These are phyloP conservation scores for Seira musarum DNA, from an alignment of 2,888 invertebrate species.

Conservation along the genomic window DNA sequence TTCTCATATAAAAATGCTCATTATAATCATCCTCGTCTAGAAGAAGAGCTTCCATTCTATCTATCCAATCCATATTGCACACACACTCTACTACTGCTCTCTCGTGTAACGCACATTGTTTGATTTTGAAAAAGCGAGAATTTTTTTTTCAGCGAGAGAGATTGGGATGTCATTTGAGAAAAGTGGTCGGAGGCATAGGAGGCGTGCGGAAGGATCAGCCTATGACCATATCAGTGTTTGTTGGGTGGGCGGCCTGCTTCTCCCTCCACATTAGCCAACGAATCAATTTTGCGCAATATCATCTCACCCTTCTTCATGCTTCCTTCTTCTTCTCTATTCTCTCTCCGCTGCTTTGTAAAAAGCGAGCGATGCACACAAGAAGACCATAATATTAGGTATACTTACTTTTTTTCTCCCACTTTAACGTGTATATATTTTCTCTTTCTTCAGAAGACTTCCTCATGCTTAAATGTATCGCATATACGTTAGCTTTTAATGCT, in stretches of 20 bases:
- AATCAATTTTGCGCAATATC: conserved; percentile 69
- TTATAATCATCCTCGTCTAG: not conserved
- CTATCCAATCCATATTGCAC: too few relatives aligned
- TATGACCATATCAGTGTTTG: conserved; percentile 65
- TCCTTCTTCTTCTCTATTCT: conserved; percentile 13
- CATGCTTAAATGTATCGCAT: not conserved
- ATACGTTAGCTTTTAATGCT: not conserved
- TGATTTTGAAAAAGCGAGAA: conserved; percentile 56
- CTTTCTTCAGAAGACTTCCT: conserved; percentile 6
- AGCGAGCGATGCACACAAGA: not conserved
- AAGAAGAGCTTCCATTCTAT: too few relatives aligned
- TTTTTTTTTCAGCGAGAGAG: conserved; percentile 55
- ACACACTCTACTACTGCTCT: not conserved
- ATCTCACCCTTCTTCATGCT: conserved; percentile 46
- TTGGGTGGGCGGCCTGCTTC: conserved; percentile 68
- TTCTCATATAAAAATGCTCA: not conserved
- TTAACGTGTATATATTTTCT: not conserved
- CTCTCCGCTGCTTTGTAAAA: not conserved
- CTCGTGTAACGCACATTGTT: conserved; percentile 21
- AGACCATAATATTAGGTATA: too few relatives aligned
- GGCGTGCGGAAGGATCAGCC: conserved; percentile 67
- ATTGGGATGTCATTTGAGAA: conserved; percentile 67
- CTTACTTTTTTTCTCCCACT: not conserved
- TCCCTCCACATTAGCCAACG: conserved; percentile 67
- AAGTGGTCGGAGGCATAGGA: conserved; percentile 65